Evolutionary conservation across 2,888 invertebrate genomes (phyloP).

Genomic region (Macaria liturata): DNA sequence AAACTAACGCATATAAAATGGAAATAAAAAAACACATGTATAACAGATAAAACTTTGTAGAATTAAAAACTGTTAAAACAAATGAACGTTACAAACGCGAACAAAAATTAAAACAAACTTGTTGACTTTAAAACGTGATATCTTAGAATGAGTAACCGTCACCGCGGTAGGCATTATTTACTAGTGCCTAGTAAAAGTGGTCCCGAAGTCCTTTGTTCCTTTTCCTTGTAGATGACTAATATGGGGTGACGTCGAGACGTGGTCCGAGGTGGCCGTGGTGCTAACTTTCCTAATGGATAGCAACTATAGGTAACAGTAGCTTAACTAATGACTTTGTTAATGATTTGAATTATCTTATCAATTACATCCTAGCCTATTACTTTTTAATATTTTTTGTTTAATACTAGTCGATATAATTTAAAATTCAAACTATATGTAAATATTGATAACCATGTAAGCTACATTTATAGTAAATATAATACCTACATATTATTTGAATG

Average conservation of each 20-base stretch:
- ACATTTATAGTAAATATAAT: too few relatives aligned
- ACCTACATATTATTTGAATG: too few relatives aligned
- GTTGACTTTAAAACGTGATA: constrained; percentile 12
- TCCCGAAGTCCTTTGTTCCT: constrained; percentile 53
- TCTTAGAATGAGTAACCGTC: constrained; percentile 35
- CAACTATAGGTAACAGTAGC: constrained; percentile 11
- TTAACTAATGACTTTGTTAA: neutral
- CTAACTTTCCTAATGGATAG: constrained; percentile 72
- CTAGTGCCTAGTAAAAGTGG: constrained; percentile 37
- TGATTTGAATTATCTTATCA: neutral
- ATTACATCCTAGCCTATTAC: too few relatives aligned
- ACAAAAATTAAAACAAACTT: too few relatives aligned
- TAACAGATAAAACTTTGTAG: too few relatives aligned
- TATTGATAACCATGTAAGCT: too few relatives aligned
- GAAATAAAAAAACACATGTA: too few relatives aligned
- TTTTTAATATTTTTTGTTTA: neutral
- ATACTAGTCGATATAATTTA: too few relatives aligned
- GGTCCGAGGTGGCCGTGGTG: constrained; percentile 45
- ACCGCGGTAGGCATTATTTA: neutral
- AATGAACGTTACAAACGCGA: too few relatives aligned
- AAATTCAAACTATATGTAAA: too few relatives aligned
- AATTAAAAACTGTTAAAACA: too few relatives aligned
- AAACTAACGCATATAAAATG: too few relatives aligned
- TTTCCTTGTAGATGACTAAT: constrained; percentile 67
- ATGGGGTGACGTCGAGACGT: constrained; percentile 59